phyloP scores from a whole-genome alignment of 2,888 invertebrate species.

The Crocallis elinguaria region DNA sequence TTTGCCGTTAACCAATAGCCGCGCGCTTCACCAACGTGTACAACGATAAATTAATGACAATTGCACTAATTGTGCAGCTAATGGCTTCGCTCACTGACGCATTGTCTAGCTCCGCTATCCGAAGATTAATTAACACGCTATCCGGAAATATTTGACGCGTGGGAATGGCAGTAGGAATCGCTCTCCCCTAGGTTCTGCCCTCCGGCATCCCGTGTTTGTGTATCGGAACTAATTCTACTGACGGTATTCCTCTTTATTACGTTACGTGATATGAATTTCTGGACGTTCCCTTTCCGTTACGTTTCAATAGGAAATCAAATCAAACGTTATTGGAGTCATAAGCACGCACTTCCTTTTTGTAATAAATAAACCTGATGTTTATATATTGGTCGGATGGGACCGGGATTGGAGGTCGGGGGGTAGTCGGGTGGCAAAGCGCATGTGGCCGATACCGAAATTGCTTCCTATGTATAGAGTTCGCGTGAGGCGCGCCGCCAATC shows the following conservation, averaged over 20 bases:
- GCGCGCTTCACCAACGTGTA: conserved; percentile 55
- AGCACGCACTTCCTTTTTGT: conserved; percentile 47
- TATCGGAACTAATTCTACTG: conserved; percentile 45
- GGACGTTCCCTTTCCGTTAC: conserved; percentile 33
- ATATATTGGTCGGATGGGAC: conserved; percentile 31
- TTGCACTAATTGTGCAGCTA: conserved; percentile 82
- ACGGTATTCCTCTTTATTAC: conserved; percentile 60
- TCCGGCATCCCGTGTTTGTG: conserved; percentile 41
- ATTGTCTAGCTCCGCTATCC: conserved; percentile 72
- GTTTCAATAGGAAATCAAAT: conserved; percentile 54
- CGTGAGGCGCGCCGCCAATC: conserved; percentile 72
- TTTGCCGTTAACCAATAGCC: conserved; percentile 32
- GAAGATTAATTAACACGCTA: conserved; percentile 64
- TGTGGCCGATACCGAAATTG: conserved; percentile 69
- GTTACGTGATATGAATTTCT: conserved; percentile 66
- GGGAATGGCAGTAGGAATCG: conserved; percentile 58
- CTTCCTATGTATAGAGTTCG: conserved; percentile 65
- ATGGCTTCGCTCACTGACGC: conserved; percentile 71
- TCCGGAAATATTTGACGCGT: conserved; percentile 68
- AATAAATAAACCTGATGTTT: conserved; percentile 56
- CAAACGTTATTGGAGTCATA: conserved; percentile 55
- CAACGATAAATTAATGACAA: conserved; percentile 80
- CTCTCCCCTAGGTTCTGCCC: conserved; percentile 30
- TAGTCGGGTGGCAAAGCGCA: conserved; percentile 46
- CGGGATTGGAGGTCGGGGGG: conserved; percentile 15